Conservation (phyloP, 2,797 vertebrate species). For the Hybognathus amarus region DNA sequence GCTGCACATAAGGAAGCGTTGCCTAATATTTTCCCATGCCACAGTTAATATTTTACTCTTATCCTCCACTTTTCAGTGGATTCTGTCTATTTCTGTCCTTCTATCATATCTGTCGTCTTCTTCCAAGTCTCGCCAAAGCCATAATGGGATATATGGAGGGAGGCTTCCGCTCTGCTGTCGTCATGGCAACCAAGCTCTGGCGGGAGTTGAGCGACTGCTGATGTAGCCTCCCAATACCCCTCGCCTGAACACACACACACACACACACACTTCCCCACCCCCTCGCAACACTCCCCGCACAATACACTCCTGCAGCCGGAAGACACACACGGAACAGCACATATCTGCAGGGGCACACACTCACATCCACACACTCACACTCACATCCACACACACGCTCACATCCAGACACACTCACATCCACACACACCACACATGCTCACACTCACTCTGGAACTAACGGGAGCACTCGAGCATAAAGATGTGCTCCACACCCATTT, state of each 20-base stretch:
- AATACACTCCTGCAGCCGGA: conserved; percentile 49
- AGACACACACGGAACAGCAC: conserved; percentile 45
- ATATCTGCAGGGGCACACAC: conserved; percentile 53
- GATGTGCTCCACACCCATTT: conserved; percentile 50
- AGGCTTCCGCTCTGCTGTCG: conserved; percentile 78
- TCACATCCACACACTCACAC: conserved; percentile 34
- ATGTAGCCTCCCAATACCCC: conserved; percentile 69
- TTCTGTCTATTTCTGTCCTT: conserved; percentile 42
- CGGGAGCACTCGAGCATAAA: conserved; percentile 49
- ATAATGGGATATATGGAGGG: conserved; percentile 83
- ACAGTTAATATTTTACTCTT: background rate
- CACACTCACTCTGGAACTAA: conserved; percentile 38
- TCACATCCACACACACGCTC: conserved; percentile 16
- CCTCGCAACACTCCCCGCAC: conserved; percentile 57
- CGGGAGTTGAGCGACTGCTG: conserved; percentile 78
- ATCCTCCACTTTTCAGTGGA: conserved; percentile 16
- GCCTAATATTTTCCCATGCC: background rate
- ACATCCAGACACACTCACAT: too few relatives aligned
- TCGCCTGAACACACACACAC: conserved; percentile 55
- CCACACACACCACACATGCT: conserved; percentile 21
- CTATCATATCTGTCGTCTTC: conserved; percentile 27
- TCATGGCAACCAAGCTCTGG: conserved; percentile 80
- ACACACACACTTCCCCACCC: conserved; percentile 69
- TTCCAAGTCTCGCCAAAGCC: conserved; percentile 66
- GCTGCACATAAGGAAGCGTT: background rate